A percentile compares a stretch with the other conserved stretches of the same genome.
These are phyloP conservation scores for Zaprionus camerounensis DNA, from an alignment of 1,140 invertebrate species.

Conservation along the genomic window DNA sequence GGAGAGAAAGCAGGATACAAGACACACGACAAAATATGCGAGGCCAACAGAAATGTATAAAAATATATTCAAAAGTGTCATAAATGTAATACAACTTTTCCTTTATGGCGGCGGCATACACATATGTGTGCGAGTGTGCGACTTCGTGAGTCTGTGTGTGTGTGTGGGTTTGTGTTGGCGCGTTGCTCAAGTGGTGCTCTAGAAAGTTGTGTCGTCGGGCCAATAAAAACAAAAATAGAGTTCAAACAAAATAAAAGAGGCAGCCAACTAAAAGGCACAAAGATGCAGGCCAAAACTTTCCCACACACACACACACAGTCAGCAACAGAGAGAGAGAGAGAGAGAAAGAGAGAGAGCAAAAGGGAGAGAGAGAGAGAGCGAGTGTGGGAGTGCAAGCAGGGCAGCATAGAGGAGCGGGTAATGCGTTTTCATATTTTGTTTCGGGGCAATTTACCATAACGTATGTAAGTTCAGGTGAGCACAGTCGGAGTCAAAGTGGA, in stretches of 20 bases:
- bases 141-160: slow-evolving; percentile 12
- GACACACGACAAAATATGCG: slow-evolving; percentile 48
- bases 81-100: slow-evolving; percentile 80
- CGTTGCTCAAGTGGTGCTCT: slow-evolving; percentile 66
- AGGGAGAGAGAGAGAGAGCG: background rate
- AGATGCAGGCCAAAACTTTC: slow-evolving; percentile 59
- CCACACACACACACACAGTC: background rate
- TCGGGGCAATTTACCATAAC: slow-evolving; percentile 47
- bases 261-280: slow-evolving; percentile 42
- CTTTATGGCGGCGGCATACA: slow-evolving; percentile 61
- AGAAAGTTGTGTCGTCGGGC: slow-evolving; percentile 52
- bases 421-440: slow-evolving; percentile 56
- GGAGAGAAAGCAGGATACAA: background rate
- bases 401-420: slow-evolving; percentile 20
- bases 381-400: background rate
- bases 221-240: slow-evolving; percentile 71
- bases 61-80: slow-evolving; percentile 78
- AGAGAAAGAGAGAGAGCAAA: background rate
- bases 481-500: slow-evolving; percentile 20
- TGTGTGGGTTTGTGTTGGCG: slow-evolving; percentile 48
- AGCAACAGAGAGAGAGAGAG: background rate
- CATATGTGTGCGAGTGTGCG: slow-evolving; percentile 27
- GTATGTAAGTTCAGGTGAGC: slow-evolving; percentile 47
- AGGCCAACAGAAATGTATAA: slow-evolving; percentile 56
- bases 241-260: slow-evolving; percentile 65